Evolutionary conservation across 2,888 invertebrate genomes (phyloP).

Genomic region (Itoplectis maculator): DNA sequence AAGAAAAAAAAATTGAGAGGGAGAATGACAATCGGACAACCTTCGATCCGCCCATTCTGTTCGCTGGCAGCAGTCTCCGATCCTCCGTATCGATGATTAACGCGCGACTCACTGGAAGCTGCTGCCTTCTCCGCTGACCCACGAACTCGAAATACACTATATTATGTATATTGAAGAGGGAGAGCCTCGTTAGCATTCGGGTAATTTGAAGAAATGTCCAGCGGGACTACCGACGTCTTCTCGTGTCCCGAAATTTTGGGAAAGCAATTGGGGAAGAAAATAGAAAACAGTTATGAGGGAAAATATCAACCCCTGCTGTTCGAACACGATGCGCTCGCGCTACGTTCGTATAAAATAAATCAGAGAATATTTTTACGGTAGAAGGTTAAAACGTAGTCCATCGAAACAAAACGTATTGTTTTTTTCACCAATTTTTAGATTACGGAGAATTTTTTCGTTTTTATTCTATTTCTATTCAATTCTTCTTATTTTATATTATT

Average conservation of each 20-base stretch:
- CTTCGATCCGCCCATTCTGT: constrained; percentile 64
- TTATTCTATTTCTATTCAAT: too few relatives aligned
- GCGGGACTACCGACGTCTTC: constrained; percentile 20
- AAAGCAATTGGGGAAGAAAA: constrained; percentile 24
- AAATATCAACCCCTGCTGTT: constrained; percentile 54
- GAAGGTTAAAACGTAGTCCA: neutral
- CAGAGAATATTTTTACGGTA: constrained; percentile 1
- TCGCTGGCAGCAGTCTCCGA: constrained; percentile 44
- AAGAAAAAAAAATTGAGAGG: constrained; percentile 32
- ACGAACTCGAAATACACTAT: constrained; percentile 14
- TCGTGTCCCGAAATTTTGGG: neutral
- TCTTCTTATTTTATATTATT: too few relatives aligned
- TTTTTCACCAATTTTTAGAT: neutral
- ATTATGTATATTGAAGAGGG: constrained; percentile 55
- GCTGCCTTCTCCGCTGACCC: constrained; percentile 20
- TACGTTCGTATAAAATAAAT: constrained; percentile 50
- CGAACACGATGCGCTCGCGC: neutral
- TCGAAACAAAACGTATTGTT: constrained; percentile 11
- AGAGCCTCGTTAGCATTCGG: constrained; percentile 63
- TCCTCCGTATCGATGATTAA: constrained; percentile 67
- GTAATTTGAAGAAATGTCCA: constrained; percentile 62
- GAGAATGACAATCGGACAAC: constrained; percentile 55
- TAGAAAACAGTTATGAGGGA: constrained; percentile 7
- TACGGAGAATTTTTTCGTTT: neutral
- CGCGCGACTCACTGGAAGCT: constrained; percentile 14